Conservation (phyloP, 2,797 vertebrate genomes). For the Sebastiscus albofasciatus region DNA sequence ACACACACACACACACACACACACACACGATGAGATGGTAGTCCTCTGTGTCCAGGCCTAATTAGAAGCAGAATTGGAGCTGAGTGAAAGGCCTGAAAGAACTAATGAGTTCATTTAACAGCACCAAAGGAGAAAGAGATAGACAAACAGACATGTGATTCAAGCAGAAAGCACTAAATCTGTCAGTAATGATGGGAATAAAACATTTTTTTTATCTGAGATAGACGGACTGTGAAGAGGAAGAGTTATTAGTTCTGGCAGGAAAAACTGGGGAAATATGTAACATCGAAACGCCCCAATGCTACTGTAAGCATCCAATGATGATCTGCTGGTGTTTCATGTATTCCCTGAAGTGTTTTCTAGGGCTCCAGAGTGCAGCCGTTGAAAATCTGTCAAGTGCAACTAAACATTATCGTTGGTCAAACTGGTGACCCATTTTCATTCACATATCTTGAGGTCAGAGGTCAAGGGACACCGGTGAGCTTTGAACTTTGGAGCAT, state of each 20-base stretch:
- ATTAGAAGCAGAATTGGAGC: conserved; percentile 70
- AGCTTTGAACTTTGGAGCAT: too few species aligned
- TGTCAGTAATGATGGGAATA: neutral
- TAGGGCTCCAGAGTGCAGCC: too few species aligned
- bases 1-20: neutral
- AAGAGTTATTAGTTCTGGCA: conserved; percentile 17
- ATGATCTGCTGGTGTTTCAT: neutral
- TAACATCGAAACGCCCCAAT: neutral
- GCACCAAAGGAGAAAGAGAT: conserved; percentile 15
- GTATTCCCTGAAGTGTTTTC: neutral
- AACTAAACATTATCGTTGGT: neutral
- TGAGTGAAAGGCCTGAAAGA: conserved; percentile 48
- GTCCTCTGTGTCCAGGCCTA: conserved; percentile 71
- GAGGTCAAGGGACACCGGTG: neutral
- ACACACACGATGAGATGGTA: neutral
- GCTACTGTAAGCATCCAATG: neutral
- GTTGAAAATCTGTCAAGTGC: too few species aligned
- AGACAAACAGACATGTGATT: neutral
- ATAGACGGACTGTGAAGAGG: neutral
- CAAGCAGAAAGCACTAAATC: neutral
- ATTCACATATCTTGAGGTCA: too few species aligned
- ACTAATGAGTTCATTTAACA: conserved; percentile 65
- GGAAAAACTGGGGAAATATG: neutral
- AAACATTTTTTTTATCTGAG: neutral
- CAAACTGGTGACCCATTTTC: too few species aligned